phyloP scores from a whole-genome alignment of 2,113 vertebrate genomes.

The Pteronura brasiliensis region DNA sequence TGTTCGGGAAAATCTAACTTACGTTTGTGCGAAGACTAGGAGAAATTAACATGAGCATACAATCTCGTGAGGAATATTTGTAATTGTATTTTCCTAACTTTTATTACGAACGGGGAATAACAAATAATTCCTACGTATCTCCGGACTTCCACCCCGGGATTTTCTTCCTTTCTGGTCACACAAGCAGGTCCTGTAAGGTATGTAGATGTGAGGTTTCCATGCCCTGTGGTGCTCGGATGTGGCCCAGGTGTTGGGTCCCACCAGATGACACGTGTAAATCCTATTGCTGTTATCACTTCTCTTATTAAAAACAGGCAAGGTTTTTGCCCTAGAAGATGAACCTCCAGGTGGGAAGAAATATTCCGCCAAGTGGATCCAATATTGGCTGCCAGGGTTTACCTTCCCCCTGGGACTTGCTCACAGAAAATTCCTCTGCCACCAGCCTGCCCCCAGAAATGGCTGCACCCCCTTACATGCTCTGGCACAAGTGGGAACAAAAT shows the following conservation, averaged over 20 bases:
- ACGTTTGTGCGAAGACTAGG: neutral
- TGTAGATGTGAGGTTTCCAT: neutral
- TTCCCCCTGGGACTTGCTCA: neutral
- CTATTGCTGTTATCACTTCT: neutral
- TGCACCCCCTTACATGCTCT: neutral
- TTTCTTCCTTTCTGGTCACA: neutral
- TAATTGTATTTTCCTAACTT: neutral
- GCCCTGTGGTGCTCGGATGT: fast-evolving
- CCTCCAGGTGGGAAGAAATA: neutral
- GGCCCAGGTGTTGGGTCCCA: neutral
- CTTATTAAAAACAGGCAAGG: neutral
- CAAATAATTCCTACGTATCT: neutral
- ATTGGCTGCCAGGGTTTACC: neutral
- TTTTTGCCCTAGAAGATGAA: neutral
- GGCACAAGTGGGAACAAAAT: neutral
- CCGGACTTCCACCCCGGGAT: neutral
- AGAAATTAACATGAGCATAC: neutral
- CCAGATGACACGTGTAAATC: neutral
- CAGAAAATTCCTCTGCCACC: neutral
- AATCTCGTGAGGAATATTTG: neutral
- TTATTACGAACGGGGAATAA: neutral
- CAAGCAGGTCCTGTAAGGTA: neutral
- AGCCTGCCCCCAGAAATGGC: neutral
- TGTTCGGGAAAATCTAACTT: neutral
- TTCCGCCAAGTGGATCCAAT: neutral